Evolutionary conservation across 2,113 vertebrate genomes (phyloP).

Genomic region (Panthera leo): DNA sequence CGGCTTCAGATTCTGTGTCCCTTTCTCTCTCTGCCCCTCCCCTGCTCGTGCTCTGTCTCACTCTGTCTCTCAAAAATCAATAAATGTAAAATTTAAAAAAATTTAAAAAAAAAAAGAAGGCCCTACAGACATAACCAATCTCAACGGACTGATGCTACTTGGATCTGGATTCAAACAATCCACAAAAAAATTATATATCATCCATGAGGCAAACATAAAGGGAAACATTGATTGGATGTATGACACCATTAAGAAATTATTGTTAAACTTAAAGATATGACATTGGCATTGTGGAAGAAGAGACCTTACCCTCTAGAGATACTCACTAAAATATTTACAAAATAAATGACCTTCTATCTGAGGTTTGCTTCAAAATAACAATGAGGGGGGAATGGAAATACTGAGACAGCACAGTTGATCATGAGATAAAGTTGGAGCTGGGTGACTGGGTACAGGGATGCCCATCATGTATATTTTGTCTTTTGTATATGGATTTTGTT

Average conservation of each 20-base stretch:
- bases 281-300: not conserved
- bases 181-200: not conserved
- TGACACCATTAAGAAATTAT: not conserved
- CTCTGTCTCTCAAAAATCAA: too few relatives aligned
- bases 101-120: not conserved
- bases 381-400: not conserved
- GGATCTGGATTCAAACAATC: not conserved
- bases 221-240: not conserved
- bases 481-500: not conserved
- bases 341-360: not conserved
- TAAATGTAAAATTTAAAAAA: too few relatives aligned
- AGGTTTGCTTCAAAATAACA: not conserved
- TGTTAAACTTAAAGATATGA: not conserved
- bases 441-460: too few relatives aligned
- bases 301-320: not conserved
- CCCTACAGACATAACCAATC: not conserved
- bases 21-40: too few relatives aligned
- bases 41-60: too few relatives aligned
- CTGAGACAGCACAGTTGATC: accelerated
- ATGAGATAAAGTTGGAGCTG: not conserved
- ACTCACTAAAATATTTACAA: not conserved
- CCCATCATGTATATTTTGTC: not conserved
- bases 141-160: not conserved
- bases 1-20: too few relatives aligned
- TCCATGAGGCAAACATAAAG: not conserved